Percentiles rank a stretch among this genome's conserved stretches.
Conservation (phyloP, 2,888 invertebrate genomes). For the Cephus pygmeus region DNA sequence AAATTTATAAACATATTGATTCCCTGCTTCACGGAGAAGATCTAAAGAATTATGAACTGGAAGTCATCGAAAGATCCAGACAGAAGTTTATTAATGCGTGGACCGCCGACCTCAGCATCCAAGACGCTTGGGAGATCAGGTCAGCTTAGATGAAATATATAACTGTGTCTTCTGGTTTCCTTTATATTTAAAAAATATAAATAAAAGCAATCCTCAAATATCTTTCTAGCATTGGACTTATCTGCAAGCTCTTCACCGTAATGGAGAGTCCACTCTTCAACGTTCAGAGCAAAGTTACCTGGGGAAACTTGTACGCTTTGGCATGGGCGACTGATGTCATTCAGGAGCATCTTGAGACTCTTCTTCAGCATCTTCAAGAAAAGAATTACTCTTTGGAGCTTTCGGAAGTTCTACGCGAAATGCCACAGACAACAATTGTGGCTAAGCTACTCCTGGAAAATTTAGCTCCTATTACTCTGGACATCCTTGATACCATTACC, state of each 20-base stretch:
- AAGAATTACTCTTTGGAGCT: constrained; percentile 36
- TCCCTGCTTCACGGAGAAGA: constrained; percentile 42
- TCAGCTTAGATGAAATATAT: constrained; percentile 22
- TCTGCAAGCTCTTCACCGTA: constrained; percentile 52
- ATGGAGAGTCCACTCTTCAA: constrained; percentile 52
- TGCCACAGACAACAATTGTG: constrained; percentile 52
- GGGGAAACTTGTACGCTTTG: constrained; percentile 46
- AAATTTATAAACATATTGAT: constrained; percentile 53
- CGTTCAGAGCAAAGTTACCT: constrained; percentile 37
- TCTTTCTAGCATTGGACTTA: constrained; percentile 53
- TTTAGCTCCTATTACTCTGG: constrained; percentile 46
- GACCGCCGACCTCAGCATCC: constrained; percentile 37
- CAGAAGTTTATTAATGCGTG: constrained; percentile 42
- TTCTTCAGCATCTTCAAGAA: constrained; percentile 45
- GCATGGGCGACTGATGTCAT: constrained; percentile 47
- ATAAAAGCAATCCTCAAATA: neutral
- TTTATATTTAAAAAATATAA: neutral
- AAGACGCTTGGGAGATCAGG: constrained; percentile 53
- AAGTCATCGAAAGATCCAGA: constrained; percentile 33
- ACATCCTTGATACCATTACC: constrained; percentile 44
- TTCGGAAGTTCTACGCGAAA: constrained; percentile 35
- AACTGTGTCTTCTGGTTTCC: neutral
- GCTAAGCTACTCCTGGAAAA: constrained; percentile 43
- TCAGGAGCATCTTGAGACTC: constrained; percentile 45
- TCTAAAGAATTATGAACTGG: constrained; percentile 25